Evolutionary conservation across 2,888 invertebrate genomes (phyloP).

Genomic region (Andrena bicolor): DNA sequence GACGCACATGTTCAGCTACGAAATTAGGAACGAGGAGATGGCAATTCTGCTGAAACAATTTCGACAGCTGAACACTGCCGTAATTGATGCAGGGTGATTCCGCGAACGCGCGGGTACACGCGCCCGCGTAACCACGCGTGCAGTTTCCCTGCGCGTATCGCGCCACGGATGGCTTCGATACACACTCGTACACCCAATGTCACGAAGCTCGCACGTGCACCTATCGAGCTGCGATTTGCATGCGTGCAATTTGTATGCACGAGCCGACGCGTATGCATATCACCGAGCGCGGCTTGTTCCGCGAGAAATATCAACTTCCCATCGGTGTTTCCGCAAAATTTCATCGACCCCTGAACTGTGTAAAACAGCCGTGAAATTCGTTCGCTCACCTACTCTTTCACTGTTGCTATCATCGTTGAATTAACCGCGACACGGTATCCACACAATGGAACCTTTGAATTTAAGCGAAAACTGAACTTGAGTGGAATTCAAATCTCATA

Average conservation of each 20-base stretch:
- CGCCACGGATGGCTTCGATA: constrained; percentile 12
- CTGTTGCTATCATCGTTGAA: background rate
- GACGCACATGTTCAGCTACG: background rate
- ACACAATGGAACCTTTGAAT: too few relatives aligned
- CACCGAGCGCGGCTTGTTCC: constrained; percentile 6
- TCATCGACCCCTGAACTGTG: background rate
- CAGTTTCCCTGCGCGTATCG: background rate
- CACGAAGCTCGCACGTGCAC: constrained; percentile 38
- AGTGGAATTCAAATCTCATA: too few relatives aligned
- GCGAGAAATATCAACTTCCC: constrained; percentile 30
- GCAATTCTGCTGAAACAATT: constrained; percentile 26
- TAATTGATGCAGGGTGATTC: constrained; percentile 10
- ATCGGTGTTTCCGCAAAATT: background rate
- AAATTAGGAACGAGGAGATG: background rate
- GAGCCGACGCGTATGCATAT: constrained; percentile 61
- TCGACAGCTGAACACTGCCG: background rate
- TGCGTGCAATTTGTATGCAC: constrained; percentile 65
- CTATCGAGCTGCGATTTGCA: constrained; percentile 62
- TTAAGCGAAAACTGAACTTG: too few relatives aligned
- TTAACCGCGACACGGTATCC: background rate
- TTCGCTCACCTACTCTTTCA: background rate
- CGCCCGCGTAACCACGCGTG: background rate
- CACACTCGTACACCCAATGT: constrained; percentile 18
- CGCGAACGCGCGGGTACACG: background rate
- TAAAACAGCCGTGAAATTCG: background rate